phyloP scores from a whole-genome alignment of 2,113 vertebrate genomes.

The Dasypus novemcinctus region DNA sequence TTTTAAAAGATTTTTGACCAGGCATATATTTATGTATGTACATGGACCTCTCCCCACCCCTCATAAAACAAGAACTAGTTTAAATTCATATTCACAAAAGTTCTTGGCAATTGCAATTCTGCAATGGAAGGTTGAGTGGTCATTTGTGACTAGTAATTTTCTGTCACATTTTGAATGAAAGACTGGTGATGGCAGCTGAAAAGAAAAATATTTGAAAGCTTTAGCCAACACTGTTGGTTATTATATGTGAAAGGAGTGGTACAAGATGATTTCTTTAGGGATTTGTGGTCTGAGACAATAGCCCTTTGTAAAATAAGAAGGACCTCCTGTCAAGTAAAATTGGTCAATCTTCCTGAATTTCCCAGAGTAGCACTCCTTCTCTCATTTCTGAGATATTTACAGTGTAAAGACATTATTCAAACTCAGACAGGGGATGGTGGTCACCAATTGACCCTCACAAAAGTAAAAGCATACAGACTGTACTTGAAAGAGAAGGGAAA shows the following conservation, averaged over 20 bases:
- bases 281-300: not conserved
- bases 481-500: not conserved
- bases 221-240: not conserved
- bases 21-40: not conserved
- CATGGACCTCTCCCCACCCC: not conserved
- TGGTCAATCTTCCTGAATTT: not conserved
- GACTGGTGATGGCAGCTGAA: not conserved
- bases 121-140: not conserved
- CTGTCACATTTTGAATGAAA: slow-evolving; percentile 14
- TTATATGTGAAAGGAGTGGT: not conserved
- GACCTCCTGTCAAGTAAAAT: not conserved
- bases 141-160: slow-evolving; percentile 22
- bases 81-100: not conserved
- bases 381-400: not conserved
- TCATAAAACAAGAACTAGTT: slow-evolving; percentile 7
- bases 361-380: not conserved
- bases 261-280: not conserved
- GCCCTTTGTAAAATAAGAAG: not conserved
- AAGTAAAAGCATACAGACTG: not conserved
- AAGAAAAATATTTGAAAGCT: not conserved
- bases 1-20: slow-evolving; percentile 20
- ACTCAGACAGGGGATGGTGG: not conserved
- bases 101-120: not conserved
- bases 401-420: slow-evolving; percentile 7
- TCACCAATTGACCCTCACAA: not conserved